A percentile compares a stretch with the other conserved stretches of the same genome.
Evolutionary conservation across 2,113 vertebrate genomes (phyloP).

Genomic region (Carassius auratus): DNA sequence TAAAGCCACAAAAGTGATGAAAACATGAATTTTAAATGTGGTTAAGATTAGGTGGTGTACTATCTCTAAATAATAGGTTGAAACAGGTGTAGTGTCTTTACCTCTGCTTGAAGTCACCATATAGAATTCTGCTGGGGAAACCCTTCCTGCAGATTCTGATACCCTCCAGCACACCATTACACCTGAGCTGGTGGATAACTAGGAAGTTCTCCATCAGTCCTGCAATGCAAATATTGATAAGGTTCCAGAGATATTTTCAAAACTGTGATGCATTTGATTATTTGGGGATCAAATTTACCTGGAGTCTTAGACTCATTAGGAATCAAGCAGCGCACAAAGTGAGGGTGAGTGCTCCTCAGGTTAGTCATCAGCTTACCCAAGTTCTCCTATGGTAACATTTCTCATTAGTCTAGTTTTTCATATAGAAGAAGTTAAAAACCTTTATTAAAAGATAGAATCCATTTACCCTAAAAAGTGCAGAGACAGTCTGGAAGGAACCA

Average conservation of each 20-base stretch:
- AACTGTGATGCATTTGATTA: no score
- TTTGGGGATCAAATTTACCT: conserved; percentile 19
- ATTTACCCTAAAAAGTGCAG: conserved; percentile 2
- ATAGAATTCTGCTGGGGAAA: conserved; percentile 58
- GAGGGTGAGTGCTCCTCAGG: conserved; percentile 57
- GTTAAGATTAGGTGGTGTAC: no score
- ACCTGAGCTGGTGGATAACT: conserved; percentile 61
- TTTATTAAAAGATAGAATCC: no score
- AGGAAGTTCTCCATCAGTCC: conserved; percentile 60
- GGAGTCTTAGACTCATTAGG: conserved; percentile 60
- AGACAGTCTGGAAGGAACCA: conserved; percentile 59
- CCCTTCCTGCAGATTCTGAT: conserved; percentile 61
- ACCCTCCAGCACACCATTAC: conserved; percentile 61
- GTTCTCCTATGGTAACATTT: conserved; percentile 39
- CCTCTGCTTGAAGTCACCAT: conserved; percentile 60
- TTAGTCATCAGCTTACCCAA: conserved; percentile 61
- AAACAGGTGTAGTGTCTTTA: neutral
- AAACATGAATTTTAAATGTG: no score
- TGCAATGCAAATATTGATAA: neutral
- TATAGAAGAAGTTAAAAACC: no score
- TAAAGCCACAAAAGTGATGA: no score
- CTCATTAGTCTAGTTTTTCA: no score
- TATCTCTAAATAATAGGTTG: no score
- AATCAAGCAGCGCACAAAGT: conserved; percentile 61
- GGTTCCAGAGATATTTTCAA: no score